Percentiles rank a stretch among this genome's conserved stretches.
Conservation (phyloP, 2,888 invertebrate species). For the Miltochrista miniata region DNA sequence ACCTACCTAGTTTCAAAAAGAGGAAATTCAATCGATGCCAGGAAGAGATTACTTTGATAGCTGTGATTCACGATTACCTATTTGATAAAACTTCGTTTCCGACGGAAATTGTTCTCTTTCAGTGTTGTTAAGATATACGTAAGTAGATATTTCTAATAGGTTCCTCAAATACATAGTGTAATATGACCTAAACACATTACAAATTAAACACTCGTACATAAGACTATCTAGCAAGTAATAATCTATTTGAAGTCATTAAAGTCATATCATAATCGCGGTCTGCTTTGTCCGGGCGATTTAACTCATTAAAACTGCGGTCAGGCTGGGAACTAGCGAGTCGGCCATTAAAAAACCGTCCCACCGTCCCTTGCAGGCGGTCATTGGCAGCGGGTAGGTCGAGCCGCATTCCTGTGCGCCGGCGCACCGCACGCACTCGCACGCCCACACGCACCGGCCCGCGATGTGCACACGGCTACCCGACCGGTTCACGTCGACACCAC, state of each 20-base stretch:
- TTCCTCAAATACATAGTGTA: constrained; percentile 47
- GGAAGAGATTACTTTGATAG: constrained; percentile 1
- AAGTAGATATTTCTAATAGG: constrained; percentile 6
- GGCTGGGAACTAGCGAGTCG: constrained; percentile 67
- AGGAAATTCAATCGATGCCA: constrained; percentile 7
- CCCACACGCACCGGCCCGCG: constrained; percentile 60
- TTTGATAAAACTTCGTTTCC: too few species aligned
- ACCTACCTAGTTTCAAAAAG: not conserved
- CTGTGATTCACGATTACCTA: constrained; percentile 2
- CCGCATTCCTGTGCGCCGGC: constrained; percentile 80
- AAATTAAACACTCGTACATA: constrained; percentile 31
- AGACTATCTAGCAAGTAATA: not conserved
- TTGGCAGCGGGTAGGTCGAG: constrained; percentile 79
- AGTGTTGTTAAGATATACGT: too few species aligned
- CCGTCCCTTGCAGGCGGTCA: constrained; percentile 78
- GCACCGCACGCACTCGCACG: constrained; percentile 67
- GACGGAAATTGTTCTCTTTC: too few species aligned
- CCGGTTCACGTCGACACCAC: constrained; percentile 26
- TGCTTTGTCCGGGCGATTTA: constrained; percentile 54
- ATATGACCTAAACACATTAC: constrained; percentile 58
- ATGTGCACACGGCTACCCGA: constrained; percentile 39
- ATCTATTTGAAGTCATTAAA: constrained; percentile 11
- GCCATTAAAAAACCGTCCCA: constrained; percentile 74
- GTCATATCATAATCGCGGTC: constrained; percentile 34
- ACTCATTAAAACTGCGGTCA: constrained; percentile 65